These are phyloP conservation scores for Hyperopisus bebe DNA, from an alignment of 2,113 vertebrate species.

Conservation along the genomic window DNA sequence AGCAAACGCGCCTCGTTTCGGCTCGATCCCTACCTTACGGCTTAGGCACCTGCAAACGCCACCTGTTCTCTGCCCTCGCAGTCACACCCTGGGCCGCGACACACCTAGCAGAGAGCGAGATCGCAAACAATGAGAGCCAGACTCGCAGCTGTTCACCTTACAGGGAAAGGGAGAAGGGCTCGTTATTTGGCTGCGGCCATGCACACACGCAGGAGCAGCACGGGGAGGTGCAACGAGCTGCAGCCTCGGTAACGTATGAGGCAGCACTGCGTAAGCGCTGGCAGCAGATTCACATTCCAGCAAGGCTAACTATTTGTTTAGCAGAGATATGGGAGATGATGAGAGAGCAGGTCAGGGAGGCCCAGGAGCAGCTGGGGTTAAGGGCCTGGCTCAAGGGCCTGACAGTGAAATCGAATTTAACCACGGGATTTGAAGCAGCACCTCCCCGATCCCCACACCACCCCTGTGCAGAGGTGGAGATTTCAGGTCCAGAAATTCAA, in stretches of 20 bases:
- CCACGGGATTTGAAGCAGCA: background rate
- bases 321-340: background rate
- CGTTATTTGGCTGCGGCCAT: fast-evolving
- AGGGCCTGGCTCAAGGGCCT: background rate
- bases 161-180: background rate
- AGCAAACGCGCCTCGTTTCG: background rate
- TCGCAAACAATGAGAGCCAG: background rate
- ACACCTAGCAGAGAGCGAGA: background rate
- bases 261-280: background rate
- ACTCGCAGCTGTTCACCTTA: background rate
- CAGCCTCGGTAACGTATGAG: background rate
- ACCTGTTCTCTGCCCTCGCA: background rate
- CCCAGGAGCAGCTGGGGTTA: background rate
- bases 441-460: background rate
- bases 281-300: background rate
- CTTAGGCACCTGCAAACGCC: background rate
- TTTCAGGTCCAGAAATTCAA: background rate
- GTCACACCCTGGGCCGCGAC: background rate
- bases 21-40: background rate
- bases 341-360: background rate
- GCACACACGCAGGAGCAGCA: background rate
- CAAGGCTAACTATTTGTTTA: background rate
- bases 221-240: background rate
- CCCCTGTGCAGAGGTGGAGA: background rate
- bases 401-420: background rate